These are phyloP conservation scores for Tetrapedia diversipes DNA, from an alignment of 2,888 invertebrate genomes.

Conservation along the genomic window DNA sequence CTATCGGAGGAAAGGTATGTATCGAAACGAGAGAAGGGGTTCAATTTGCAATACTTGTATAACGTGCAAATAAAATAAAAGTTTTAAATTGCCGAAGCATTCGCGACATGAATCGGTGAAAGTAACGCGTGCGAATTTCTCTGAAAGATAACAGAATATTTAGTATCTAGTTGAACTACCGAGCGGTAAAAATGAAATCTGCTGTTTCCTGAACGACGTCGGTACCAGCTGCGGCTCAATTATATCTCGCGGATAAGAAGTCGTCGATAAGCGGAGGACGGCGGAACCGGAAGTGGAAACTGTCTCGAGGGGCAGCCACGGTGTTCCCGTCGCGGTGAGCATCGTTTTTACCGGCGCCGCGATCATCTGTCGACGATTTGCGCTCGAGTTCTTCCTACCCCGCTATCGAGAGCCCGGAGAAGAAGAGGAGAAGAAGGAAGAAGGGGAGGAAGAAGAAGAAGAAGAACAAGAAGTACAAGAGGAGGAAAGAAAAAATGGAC, in stretches of 20 bases:
- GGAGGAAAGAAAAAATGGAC: background rate
- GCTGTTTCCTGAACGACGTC: background rate
- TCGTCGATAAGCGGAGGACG: background rate
- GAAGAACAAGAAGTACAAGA: background rate
- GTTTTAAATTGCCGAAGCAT: too few species aligned
- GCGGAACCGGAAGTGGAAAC: constrained; percentile 41
- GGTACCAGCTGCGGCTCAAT: background rate
- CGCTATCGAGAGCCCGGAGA: constrained; percentile 27
- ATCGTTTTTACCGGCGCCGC: constrained; percentile 39
- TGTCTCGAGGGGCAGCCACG: constrained; percentile 38
- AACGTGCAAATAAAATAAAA: too few species aligned
- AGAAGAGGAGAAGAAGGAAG: background rate
- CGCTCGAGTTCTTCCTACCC: constrained; percentile 47
- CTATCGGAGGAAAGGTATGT: too few species aligned
- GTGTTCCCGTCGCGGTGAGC: constrained; percentile 36
- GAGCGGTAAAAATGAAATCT: too few species aligned
- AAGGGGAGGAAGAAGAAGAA: background rate
- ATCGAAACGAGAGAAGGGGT: too few species aligned
- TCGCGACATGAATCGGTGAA: too few species aligned
- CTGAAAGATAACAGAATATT: too few species aligned
- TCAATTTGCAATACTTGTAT: too few species aligned
- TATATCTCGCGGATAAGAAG: constrained; percentile 4
- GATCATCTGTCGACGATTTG: constrained; percentile 55
- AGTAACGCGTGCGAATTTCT: too few species aligned
- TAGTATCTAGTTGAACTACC: too few species aligned